These are phyloP conservation scores for Mesorhabditis belari DNA, from an alignment of 2,888 invertebrate genomes.

Conservation along the genomic window DNA sequence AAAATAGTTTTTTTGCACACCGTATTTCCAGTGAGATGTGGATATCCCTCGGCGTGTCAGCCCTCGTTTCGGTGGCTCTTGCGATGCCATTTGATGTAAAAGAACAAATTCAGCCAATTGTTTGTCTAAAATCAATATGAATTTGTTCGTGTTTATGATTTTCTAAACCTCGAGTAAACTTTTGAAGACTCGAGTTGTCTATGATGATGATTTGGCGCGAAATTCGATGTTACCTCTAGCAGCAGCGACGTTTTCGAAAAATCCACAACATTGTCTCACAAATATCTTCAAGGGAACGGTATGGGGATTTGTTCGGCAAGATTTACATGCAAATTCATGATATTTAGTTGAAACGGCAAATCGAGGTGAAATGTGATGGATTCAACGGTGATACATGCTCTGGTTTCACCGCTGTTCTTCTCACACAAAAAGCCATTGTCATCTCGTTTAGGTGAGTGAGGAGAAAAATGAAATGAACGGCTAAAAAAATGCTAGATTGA, in stretches of 20 bases:
- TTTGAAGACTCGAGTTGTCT: conserved; percentile 1
- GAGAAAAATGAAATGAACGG: too few relatives aligned
- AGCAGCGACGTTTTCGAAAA: conserved; percentile 30
- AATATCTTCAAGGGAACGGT: conserved; percentile 11
- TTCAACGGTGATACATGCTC: conserved; percentile 27
- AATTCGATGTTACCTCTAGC: conserved; percentile 28
- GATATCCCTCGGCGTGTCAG: not conserved
- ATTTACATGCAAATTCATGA: not conserved
- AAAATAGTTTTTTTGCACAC: too few relatives aligned
- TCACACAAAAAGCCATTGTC: conserved; percentile 28
- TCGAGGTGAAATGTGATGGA: conserved; percentile 21
- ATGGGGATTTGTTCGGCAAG: not conserved
- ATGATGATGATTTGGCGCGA: conserved; percentile 21
- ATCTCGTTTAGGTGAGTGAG: conserved; percentile 32
- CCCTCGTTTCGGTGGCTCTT: not conserved
- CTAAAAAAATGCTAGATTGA: too few relatives aligned
- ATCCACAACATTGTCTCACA: conserved; percentile 25
- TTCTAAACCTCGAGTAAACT: too few relatives aligned
- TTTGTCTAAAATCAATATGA: too few relatives aligned
- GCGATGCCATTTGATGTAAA: not conserved
- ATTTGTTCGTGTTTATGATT: too few relatives aligned
- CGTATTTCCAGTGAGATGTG: too few relatives aligned
- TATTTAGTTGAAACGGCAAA: conserved; percentile 21
- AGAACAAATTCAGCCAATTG: not conserved
- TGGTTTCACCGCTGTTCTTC: conserved; percentile 28